Conservation (phyloP, 2,113 vertebrate species). For the Hiodon tergisus region DNA sequence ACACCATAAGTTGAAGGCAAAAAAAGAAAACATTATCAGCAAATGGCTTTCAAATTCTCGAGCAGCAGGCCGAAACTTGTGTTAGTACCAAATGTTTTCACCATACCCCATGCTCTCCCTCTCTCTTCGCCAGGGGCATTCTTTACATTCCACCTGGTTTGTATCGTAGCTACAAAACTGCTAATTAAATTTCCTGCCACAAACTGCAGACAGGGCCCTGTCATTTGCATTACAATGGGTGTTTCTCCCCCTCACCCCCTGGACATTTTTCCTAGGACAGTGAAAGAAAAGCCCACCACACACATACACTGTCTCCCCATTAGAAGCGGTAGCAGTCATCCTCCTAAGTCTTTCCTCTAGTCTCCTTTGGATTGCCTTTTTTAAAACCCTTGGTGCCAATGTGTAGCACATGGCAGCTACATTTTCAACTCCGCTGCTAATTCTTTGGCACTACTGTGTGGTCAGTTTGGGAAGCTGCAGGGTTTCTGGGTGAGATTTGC, state of each 20-base stretch:
- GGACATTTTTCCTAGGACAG: constrained; percentile 44
- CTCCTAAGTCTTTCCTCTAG: constrained; percentile 30
- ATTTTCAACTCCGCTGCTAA: no score
- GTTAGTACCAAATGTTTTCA: constrained; percentile 53
- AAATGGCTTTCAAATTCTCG: constrained; percentile 32
- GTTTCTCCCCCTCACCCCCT: constrained; percentile 18
- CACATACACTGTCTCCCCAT: constrained; percentile 25
- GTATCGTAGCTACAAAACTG: constrained; percentile 67
- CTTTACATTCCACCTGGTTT: constrained; percentile 77
- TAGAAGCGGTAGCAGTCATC: constrained; percentile 21
- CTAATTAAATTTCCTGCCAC: constrained; percentile 76
- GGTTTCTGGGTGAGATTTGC: no score
- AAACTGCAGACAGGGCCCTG: constrained; percentile 60
- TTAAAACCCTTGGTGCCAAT: no score
- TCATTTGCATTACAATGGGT: constrained; percentile 76
- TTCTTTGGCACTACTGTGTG: no score
- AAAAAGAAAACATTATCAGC: constrained; percentile 26
- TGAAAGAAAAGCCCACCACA: constrained; percentile 28
- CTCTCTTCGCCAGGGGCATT: constrained; percentile 58
- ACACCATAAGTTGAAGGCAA: constrained; percentile 27
- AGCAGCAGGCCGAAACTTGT: constrained; percentile 61
- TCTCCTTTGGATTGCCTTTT: constrained; percentile 35
- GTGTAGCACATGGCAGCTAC: no score
- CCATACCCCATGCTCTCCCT: constrained; percentile 12
- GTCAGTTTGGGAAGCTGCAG: no score